Evolutionary conservation across 2,113 vertebrate genomes (phyloP).

Genomic region (Pachycephala philippinensis): DNA sequence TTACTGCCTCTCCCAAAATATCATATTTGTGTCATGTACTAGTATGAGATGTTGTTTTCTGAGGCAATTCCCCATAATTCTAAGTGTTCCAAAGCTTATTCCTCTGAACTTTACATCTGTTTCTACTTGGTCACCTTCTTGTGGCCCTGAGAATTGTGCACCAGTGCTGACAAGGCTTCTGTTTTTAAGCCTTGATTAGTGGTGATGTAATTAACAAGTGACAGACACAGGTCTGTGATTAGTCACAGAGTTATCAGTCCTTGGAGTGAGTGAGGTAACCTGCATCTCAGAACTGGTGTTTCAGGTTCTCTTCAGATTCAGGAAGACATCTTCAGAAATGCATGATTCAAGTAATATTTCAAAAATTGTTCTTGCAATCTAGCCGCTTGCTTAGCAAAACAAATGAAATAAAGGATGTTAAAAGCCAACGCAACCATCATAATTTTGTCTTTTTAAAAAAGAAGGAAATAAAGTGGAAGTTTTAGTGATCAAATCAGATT

Average conservation of each 20-base stretch:
- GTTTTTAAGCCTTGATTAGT: neutral
- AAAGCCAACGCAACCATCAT: neutral
- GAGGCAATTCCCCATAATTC: neutral
- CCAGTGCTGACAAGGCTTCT: neutral
- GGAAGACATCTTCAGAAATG: neutral
- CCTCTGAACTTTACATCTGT: neutral
- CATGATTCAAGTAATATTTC: neutral
- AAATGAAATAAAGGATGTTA: neutral
- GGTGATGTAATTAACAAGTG: neutral
- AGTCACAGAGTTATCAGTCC: neutral
- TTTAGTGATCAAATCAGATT: neutral
- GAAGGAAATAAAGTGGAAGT: neutral
- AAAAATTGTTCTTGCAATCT: neutral
- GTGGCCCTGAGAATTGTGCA: neutral
- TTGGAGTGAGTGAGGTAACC: neutral
- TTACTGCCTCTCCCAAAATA: neutral
- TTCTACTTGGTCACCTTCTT: neutral
- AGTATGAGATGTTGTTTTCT: neutral
- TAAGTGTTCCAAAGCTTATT: neutral
- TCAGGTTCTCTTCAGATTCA: neutral
- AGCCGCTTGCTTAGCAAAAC: neutral
- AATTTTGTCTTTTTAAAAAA: neutral
- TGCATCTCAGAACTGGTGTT: neutral
- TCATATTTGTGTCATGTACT: neutral
- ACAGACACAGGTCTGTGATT: neutral